Evolutionary conservation across 2,888 invertebrate genomes (phyloP).

Genomic region (Hypselothyrea guttata): DNA sequence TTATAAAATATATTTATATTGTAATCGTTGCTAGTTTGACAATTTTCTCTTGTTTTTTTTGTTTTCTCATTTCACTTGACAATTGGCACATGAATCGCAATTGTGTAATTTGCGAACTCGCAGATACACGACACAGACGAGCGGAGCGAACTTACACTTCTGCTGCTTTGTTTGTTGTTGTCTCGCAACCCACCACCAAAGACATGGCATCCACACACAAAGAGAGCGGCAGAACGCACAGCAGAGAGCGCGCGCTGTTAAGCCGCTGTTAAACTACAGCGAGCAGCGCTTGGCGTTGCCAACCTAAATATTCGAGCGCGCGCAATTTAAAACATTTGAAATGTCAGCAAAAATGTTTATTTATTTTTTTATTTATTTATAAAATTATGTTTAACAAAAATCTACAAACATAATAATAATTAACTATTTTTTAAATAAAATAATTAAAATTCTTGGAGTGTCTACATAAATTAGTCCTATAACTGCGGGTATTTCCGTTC

Average conservation of each 20-base stretch:
- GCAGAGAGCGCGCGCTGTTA: slow-evolving; percentile 12
- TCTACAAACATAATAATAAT: too few relatives aligned
- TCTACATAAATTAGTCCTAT: neutral
- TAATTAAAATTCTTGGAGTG: slow-evolving; percentile 1
- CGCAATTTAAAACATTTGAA: slow-evolving; percentile 8
- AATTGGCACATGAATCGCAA: slow-evolving; percentile 69
- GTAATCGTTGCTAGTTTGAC: slow-evolving; percentile 47
- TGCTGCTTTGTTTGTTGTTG: slow-evolving; percentile 44
- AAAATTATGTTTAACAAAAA: too few relatives aligned
- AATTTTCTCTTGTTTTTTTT: slow-evolving; percentile 33
- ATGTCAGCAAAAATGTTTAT: neutral
- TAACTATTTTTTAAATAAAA: too few relatives aligned
- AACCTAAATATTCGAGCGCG: slow-evolving; percentile 18
- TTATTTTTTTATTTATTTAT: too few relatives aligned
- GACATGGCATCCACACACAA: slow-evolving; percentile 40
- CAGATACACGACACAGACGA: slow-evolving; percentile 57
- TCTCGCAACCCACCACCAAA: slow-evolving; percentile 63
- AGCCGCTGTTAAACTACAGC: slow-evolving; percentile 25
- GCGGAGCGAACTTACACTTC: slow-evolving; percentile 45
- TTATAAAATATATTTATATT: slow-evolving; percentile 31
- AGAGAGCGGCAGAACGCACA: too few relatives aligned
- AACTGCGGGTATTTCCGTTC: too few relatives aligned
- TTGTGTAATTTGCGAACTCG: slow-evolving; percentile 71
- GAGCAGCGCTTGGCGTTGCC: slow-evolving; percentile 52
- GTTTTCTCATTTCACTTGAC: slow-evolving; percentile 25